Conservation (phyloP, 2,797 vertebrate species). For the Adrianichthys oophorus region DNA sequence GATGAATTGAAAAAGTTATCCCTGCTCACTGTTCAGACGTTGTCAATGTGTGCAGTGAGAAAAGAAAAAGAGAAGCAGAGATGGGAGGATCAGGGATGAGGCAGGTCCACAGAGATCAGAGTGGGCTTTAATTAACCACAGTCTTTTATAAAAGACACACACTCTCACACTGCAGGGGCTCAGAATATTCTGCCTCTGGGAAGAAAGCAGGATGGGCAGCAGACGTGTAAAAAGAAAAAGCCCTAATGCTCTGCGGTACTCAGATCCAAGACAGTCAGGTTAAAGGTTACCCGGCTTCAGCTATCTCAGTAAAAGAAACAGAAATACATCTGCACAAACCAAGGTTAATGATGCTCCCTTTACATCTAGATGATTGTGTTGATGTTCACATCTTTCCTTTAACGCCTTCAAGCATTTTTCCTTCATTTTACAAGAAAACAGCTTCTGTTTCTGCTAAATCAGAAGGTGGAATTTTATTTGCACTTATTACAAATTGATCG, state of each 20-base stretch:
- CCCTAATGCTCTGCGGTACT: conserved; percentile 33
- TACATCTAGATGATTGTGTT: conserved; percentile 8
- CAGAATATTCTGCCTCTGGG: conserved; percentile 52
- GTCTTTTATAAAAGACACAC: conserved; percentile 55
- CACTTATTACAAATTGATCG: conserved; percentile 46
- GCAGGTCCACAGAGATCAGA: conserved; percentile 65
- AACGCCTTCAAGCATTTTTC: conserved; percentile 32
- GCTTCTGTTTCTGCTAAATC: conserved; percentile 44
- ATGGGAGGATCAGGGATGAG: conserved; percentile 62
- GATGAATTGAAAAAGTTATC: conserved; percentile 44
- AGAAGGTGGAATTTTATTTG: conserved; percentile 56
- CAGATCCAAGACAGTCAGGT: conserved; percentile 44
- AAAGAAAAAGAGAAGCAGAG: conserved; percentile 20
- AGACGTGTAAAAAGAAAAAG: conserved; percentile 10
- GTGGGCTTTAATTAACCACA: conserved; percentile 72
- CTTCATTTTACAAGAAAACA: conserved; percentile 49
- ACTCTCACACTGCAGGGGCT: conserved; percentile 54
- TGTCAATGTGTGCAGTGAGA: conserved; percentile 40
- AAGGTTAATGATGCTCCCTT: conserved; percentile 27
- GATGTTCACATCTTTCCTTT: conserved; percentile 17
- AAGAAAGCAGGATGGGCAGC: conserved; percentile 31
- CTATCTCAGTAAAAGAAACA: conserved; percentile 4
- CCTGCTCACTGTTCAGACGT: conserved; percentile 30
- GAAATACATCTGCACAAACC: conserved; percentile 9
- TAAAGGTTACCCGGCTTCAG: conserved; percentile 56